Base-by-base conservation (phyloP, 2,797 vertebrate genomes). In the Antennarius maculatus region DNA sequence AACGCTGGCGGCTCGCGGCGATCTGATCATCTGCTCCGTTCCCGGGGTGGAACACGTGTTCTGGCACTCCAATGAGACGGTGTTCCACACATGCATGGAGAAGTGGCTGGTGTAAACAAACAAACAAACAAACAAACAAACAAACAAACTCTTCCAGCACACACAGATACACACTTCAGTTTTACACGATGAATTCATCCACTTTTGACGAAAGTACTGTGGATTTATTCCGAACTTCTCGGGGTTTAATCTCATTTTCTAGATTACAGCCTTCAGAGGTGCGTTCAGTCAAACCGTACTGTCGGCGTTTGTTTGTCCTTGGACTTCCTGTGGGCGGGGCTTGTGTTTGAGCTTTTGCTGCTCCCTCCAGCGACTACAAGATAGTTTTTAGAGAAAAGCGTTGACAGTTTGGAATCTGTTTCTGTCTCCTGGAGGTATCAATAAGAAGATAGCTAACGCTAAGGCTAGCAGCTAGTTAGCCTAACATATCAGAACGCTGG, bases 11-110 rank as follows among this genome's bases (percentile, higher is more conserved):
- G 90, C 90, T 47, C 92, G 95, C 0, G 94, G 94, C 4, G 94
- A 95, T 83, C 86, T 97, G 57, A 85, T 92, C 66, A 43, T 93
- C 54, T 97, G 95, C 47, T 85, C 87, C 0, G 68, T 96, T 67
- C 78, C 95, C 0, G 95, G 93, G 0, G 92, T 97, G 4, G 42
- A 86, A 43, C 96, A 97, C 61, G 81, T 95, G 0, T 74, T 50
- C 69, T 97, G 96, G 96, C 96, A 97, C 82, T 96, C 95, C 3
- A 97, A 97, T 16, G 90, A 94, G 64, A 96, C 95, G 0, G 95
- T 97, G 11, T 97, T 93, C 57, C 90, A 92, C 46, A 57, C 54
- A 34, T 97, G 95, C 77, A 95, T 97, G 11, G 92, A 94, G 71
- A 95, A 94, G 18, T 97, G 95, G 95, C 94, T 97, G 46, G 91